Percentiles rank a stretch among this genome's conserved stretches.
These are phyloP conservation scores for Mycetomoellerius zeteki DNA, from an alignment of 1,140 invertebrate genomes.

Conservation along the genomic window DNA sequence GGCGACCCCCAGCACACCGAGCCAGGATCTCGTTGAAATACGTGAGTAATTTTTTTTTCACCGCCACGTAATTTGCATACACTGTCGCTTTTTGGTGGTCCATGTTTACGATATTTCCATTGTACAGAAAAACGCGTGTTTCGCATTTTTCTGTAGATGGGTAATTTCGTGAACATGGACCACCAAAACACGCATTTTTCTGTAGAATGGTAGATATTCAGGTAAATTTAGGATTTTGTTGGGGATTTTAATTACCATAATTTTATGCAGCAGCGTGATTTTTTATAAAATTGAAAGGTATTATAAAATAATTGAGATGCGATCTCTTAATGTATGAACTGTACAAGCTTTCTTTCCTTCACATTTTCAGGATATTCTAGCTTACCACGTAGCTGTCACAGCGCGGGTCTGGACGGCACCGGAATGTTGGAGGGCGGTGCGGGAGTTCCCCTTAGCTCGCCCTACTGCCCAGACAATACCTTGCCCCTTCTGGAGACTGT, in stretches of 20 bases:
- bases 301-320: not conserved
- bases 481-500: slow-evolving; percentile 89
- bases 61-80: slow-evolving; percentile 2
- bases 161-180: too few relatives aligned
- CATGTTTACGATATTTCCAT: not conserved
- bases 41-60: slow-evolving; percentile 79
- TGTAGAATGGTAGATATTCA: not conserved
- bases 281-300: not conserved
- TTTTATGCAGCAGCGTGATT: not conserved
- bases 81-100: not conserved
- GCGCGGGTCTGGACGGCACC: slow-evolving; percentile 88
- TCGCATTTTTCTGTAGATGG: too few relatives aligned
- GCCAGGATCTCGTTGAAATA: slow-evolving; percentile 86
- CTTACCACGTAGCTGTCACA: slow-evolving; percentile 93
- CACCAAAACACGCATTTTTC: not conserved
- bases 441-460: slow-evolving; percentile 84
- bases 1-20: slow-evolving; percentile 94
- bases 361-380: slow-evolving; percentile 91
- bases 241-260: not conserved
- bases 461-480: slow-evolving; percentile 87
- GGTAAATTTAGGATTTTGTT: not conserved
- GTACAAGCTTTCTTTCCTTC: not conserved
- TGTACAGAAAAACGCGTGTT: too few relatives aligned
- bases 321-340: not conserved
- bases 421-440: slow-evolving; percentile 83